Base-by-base conservation (phyloP, 2,888 invertebrate species). In the Aspidiotus destructor region DNA sequence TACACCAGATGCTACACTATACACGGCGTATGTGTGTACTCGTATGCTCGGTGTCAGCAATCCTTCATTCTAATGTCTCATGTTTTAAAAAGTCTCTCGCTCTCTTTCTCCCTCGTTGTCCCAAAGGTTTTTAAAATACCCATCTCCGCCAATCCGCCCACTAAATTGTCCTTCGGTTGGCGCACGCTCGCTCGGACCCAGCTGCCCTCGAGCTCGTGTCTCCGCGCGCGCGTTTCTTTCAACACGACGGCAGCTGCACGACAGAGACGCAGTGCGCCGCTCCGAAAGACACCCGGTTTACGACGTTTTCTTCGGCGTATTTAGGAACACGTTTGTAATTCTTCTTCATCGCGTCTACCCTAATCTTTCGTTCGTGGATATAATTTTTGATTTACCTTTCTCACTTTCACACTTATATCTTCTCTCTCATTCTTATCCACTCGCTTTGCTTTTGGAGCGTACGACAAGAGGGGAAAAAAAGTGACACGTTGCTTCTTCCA, bases 201-300 rank as follows among this genome's bases (percentile, higher is more conserved):
- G 64, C 64, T 64, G 64, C 64, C 64, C 64, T 55, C 55, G n/a
- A 28, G 64, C 64, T 64, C 64, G 64, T 55, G 64, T 64, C 64
- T 54, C 55, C n/a, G 11, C n/a, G 10, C 10, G 48, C 48, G 48
- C 48, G 48, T 48, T 48, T 48, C 48, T 48, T 48, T 48, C 48
- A 48, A 48, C 48, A n/a, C 48, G 48, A 48, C 48, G 48, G 48
- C 48, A 48, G 48, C 48, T 48, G 48, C 48, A 13, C 48, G 10
- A 11, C n/a, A 11, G 48, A 48, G 10, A 3, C 48, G 10, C 48
- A n/a, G 48, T 48, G 11, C 11, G 48, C 48, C n/a, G 10, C n/a
- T 48, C n/a, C 48, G 48, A 48, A 48, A 48, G 48, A 48, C 48
- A 48, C 48, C 48, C 48, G 48, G 48, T 48, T 6, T 48, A 11